Evolutionary conservation across 2,797 vertebrate genomes (phyloP).

Genomic region (Threskiornis aethiopicus): DNA sequence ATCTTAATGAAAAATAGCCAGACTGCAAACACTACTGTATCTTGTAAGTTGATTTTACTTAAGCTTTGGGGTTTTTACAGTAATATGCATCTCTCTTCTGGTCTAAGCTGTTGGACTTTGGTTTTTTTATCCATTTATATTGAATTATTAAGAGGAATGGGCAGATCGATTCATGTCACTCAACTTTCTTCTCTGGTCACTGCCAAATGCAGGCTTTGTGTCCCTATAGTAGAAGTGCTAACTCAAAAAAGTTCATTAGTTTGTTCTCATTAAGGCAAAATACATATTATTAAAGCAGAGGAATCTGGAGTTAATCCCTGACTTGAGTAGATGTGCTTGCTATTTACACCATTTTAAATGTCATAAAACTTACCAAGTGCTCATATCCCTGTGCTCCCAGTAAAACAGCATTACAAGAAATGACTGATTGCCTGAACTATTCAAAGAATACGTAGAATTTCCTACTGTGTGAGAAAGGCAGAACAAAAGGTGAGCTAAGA

Average conservation of each 20-base stretch:
- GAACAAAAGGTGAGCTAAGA: slow-evolving; percentile 43
- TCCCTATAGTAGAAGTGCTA: neutral
- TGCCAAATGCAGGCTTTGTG: neutral
- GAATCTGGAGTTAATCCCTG: slow-evolving; percentile 18
- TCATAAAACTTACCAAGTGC: neutral
- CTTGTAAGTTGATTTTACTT: neutral
- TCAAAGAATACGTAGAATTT: neutral
- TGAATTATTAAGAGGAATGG: neutral
- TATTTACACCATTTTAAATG: slow-evolving; percentile 18
- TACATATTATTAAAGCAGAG: slow-evolving; percentile 4
- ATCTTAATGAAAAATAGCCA: neutral
- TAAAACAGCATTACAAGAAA: neutral
- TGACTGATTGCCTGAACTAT: neutral
- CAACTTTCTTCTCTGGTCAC: neutral
- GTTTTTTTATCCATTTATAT: neutral
- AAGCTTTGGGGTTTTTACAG: neutral
- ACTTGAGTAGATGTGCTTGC: neutral
- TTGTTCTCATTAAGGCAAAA: slow-evolving; percentile 36
- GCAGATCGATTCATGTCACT: neutral
- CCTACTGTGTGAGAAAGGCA: neutral
- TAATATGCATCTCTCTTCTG: neutral
- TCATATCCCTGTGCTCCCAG: neutral
- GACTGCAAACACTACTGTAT: neutral
- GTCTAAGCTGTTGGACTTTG: neutral
- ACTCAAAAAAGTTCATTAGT: neutral